phyloP scores from a whole-genome alignment of 2,113 vertebrate genomes.

The Apteryx mantelli region DNA sequence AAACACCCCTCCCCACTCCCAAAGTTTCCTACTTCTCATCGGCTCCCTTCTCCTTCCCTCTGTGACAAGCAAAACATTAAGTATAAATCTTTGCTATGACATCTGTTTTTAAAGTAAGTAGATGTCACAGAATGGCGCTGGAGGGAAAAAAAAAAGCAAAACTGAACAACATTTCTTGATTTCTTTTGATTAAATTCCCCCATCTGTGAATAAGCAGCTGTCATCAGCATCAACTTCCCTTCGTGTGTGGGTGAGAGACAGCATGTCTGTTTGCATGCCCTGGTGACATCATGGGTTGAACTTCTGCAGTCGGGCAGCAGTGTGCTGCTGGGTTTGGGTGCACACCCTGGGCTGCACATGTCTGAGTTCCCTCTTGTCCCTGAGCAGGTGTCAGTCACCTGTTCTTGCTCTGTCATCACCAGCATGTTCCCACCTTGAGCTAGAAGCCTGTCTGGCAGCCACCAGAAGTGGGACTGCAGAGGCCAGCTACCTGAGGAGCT shows the following conservation, averaged over 20 bases:
- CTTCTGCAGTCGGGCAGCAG: background rate
- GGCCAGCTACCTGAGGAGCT: background rate
- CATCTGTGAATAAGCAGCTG: background rate
- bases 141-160: constrained; percentile 20
- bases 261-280: background rate
- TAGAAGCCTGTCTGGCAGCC: background rate
- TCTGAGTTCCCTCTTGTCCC: background rate
- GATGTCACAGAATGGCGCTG: background rate
- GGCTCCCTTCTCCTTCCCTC: background rate
- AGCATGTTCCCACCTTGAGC: background rate
- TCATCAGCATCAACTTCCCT: background rate
- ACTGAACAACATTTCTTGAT: background rate
- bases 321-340: background rate
- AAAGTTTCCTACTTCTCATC: background rate
- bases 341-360: rapidly evolving
- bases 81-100: constrained; percentile 32
- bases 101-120: constrained; percentile 37
- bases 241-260: background rate
- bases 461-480: background rate
- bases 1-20: background rate
- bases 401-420: rapidly evolving
- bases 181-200: constrained; percentile 11
- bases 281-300: background rate
- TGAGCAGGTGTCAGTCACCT: background rate
- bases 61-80: constrained; percentile 20